These are phyloP conservation scores for Caenorhabditis imperialis DNA, from an alignment of 2,888 invertebrate species.

Conservation along the genomic window DNA sequence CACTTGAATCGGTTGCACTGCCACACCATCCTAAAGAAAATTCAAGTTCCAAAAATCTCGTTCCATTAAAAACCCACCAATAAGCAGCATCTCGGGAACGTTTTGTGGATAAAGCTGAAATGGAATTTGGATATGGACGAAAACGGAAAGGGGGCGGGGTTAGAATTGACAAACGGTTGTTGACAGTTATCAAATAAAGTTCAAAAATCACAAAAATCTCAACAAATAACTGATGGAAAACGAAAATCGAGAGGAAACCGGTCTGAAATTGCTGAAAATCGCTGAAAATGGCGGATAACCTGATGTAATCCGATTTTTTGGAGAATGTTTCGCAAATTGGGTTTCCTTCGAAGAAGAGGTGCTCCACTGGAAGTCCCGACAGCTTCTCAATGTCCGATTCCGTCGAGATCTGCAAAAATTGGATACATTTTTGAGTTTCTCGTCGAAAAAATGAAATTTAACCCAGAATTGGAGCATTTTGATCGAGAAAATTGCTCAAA, in stretches of 20 bases:
- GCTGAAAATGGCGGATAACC: constrained; percentile 44
- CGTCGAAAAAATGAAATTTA: constrained; percentile 30
- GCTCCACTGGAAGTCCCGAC: constrained; percentile 67
- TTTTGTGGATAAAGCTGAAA: constrained; percentile 71
- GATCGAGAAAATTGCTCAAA: not conserved
- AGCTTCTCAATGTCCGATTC: constrained; percentile 69
- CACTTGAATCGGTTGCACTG: constrained; percentile 35
- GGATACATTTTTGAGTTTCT: too few species aligned
- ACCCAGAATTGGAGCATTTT: too few species aligned
- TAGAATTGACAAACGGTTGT: too few species aligned
- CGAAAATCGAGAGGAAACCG: too few species aligned
- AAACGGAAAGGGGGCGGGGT: too few species aligned
- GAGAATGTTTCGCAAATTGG: constrained; percentile 65
- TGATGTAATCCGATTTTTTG: constrained; percentile 54
- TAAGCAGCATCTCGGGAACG: constrained; percentile 67
- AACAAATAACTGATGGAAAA: too few species aligned
- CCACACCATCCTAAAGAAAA: constrained; percentile 44
- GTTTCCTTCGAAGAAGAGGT: constrained; percentile 74
- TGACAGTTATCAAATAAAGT: constrained; percentile 1
- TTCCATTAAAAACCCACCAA: constrained; percentile 56
- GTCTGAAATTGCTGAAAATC: constrained; percentile 15
- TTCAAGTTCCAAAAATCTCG: not conserved
- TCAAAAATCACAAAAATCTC: constrained; percentile 12
- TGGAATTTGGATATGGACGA: too few species aligned
- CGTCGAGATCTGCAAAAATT: constrained; percentile 60